Evolutionary conservation across 2,797 vertebrate species (phyloP), one percentile per base, ranked within the genome.

Genomic region (Mallotus villosus): DNA sequence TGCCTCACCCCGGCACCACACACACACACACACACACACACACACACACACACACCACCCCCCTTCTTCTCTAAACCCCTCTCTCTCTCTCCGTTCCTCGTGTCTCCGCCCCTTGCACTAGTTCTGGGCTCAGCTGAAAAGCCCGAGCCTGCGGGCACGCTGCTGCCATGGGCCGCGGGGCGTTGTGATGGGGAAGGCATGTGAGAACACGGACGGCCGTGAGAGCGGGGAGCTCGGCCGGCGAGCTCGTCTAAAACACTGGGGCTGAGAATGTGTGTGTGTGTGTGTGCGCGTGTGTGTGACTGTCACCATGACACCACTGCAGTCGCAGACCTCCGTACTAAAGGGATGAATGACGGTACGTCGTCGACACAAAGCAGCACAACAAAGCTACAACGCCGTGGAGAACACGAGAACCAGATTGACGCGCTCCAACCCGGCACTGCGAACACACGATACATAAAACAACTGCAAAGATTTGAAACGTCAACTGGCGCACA

Each of bases 71-170:
- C 67, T 65, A 67, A 73, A 70, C 49, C 73, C 57, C 53, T 75
- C 74, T 34, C 32, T 34, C 53, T 75, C 74, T 34, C 32, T 34
- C 32, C 8, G 32, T 34, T 73, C 77, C 67, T 65, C 64, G 72
- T 61, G n/a, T 82, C 80, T 73, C 79, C 85, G 63, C 75, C 70
- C 78, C 79, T 65, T 85, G 75, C 84, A 80, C 85, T 88, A 86
- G 85, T 88, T 90, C 86, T 86, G 77, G 81, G 82, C 86, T 90
- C 82, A 86, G 88, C 88, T 91, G 84, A 91, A 87, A 90, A 89
- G 85, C 83, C 84, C 89, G 89, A 27, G 85, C 88, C 87, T 86
- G 85, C 72, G 72, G 91, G 81, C 84, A 82, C 78, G 83, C 82
- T 83, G 87, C 82, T 84, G 85, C 84, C 90, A 90, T 90, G 91